Conservation (phyloP, 1,140 invertebrate species). For the Anoplophora glabripennis region DNA sequence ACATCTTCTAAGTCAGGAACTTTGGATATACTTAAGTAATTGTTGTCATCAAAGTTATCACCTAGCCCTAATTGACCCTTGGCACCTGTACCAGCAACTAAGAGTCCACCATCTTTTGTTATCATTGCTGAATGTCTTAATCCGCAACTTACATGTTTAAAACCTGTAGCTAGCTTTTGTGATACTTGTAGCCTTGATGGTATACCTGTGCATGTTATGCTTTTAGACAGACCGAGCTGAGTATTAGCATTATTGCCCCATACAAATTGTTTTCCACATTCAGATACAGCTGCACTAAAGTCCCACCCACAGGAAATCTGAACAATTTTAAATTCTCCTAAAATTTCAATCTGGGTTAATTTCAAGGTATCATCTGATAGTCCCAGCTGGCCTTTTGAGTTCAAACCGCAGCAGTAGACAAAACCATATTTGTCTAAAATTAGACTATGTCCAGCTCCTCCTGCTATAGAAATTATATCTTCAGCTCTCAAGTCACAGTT, state of each 20-base stretch:
- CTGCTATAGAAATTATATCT: conserved; percentile 61
- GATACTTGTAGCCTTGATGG: conserved; percentile 48
- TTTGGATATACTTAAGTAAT: conserved; percentile 51
- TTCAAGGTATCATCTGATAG: conserved; percentile 53
- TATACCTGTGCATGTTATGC: conserved; percentile 50
- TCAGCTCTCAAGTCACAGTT: conserved; percentile 47
- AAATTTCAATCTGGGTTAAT: conserved; percentile 55
- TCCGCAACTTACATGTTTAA: conserved; percentile 56
- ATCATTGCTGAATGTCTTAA: conserved; percentile 67
- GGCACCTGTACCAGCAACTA: conserved; percentile 60
- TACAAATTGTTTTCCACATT: conserved; percentile 62
- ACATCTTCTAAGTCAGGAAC: conserved; percentile 57
- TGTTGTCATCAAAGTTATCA: conserved; percentile 52
- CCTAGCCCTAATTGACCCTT: conserved; percentile 65
- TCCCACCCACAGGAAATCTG: conserved; percentile 71
- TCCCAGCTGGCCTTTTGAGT: conserved; percentile 77
- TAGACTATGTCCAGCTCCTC: conserved; percentile 74
- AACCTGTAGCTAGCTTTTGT: conserved; percentile 43
- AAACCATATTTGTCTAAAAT: conserved; percentile 64
- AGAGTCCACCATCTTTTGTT: conserved; percentile 59
- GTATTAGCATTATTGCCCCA: conserved; percentile 76
- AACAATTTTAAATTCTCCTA: conserved; percentile 57
- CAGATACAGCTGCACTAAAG: conserved; percentile 63
- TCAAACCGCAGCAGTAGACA: conserved; percentile 84
- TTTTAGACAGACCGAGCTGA: conserved; percentile 64